These are phyloP conservation scores for Drosophila kambysellisi DNA, from an alignment of 2,888 invertebrate genomes.

Conservation along the genomic window DNA sequence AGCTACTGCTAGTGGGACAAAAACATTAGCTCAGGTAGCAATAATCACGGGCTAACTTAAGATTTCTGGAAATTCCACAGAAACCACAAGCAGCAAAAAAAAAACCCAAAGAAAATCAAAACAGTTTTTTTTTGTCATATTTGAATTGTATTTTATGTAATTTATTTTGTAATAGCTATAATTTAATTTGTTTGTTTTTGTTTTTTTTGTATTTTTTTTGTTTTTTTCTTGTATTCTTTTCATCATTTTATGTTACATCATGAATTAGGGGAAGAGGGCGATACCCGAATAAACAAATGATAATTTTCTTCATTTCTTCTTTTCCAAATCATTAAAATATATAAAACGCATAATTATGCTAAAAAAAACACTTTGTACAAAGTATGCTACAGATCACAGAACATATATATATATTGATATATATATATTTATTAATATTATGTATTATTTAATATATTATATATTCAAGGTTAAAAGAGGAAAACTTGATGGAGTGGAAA, in stretches of 20 bases:
- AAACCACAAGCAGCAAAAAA: not conserved
- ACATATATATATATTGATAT: constrained; percentile 77
- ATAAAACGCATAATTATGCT: constrained; percentile 80
- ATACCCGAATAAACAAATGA: constrained; percentile 22
- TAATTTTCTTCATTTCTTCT: constrained; percentile 23
- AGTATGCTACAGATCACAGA: constrained; percentile 85
- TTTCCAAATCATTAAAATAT: constrained; percentile 55
- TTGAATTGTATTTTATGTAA: constrained; percentile 59
- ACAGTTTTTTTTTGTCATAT: constrained; percentile 32
- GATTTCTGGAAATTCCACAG: constrained; percentile 4
- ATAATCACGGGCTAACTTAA: not conserved
- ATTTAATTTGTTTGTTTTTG: constrained; percentile 36
- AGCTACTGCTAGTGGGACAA: constrained; percentile 28
- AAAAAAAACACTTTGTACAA: constrained; percentile 84
- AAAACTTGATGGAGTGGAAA: constrained; percentile 25
- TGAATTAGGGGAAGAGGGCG: constrained; percentile 15
- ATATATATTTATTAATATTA: constrained; percentile 65
- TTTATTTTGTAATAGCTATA: constrained; percentile 70
- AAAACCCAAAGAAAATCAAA: constrained; percentile 19
- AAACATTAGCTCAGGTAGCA: constrained; percentile 15
- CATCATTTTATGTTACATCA: constrained; percentile 33
- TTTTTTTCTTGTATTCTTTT: constrained; percentile 27
- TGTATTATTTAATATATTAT: constrained; percentile 55
- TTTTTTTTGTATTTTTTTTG: constrained; percentile 21
- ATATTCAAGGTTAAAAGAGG: constrained; percentile 57